A percentile compares a stretch with the other conserved stretches of the same genome.
phyloP scores from a whole-genome alignment of 2,113 vertebrate genomes.

The Anser brachyrhynchus region DNA sequence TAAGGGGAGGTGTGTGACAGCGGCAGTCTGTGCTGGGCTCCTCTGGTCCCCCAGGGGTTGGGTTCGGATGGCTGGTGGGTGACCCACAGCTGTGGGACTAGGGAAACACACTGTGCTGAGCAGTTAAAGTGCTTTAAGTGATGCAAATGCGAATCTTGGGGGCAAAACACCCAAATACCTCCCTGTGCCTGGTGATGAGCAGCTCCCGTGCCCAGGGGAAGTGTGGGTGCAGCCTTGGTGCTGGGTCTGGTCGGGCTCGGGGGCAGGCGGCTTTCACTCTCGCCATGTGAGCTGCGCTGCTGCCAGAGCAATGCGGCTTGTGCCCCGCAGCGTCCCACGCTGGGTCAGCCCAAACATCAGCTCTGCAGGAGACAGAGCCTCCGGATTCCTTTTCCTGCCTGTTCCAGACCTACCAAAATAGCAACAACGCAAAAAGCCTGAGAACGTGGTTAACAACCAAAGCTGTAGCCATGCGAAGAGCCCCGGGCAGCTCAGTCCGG shows the following conservation, averaged over 20 bases:
- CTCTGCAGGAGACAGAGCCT: conserved; percentile 32
- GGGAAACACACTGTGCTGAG: background rate
- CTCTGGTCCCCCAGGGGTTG: accelerated
- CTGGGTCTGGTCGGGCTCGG: accelerated
- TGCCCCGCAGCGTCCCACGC: conserved; percentile 1
- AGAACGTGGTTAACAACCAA: background rate
- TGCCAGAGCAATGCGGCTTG: accelerated
- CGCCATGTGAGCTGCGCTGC: accelerated
- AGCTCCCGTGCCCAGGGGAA: accelerated
- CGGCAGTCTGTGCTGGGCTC: background rate
- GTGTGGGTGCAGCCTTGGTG: background rate
- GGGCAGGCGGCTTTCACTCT: accelerated
- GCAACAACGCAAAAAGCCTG: conserved; percentile 46
- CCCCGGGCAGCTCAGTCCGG: background rate
- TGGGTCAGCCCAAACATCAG: conserved; percentile 47
- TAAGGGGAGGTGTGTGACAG: background rate
- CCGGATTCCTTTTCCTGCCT: conserved; percentile 24
- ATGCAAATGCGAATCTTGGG: accelerated
- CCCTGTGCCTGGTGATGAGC: background rate
- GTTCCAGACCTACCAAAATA: conserved; percentile 36
- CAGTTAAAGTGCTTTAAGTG: background rate
- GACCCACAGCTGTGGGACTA: background rate
- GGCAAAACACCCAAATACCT: accelerated
- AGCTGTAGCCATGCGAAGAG: background rate
- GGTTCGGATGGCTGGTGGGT: background rate